Evolutionary conservation across 2,888 invertebrate species (phyloP).

Genomic region (Autographa gamma): DNA sequence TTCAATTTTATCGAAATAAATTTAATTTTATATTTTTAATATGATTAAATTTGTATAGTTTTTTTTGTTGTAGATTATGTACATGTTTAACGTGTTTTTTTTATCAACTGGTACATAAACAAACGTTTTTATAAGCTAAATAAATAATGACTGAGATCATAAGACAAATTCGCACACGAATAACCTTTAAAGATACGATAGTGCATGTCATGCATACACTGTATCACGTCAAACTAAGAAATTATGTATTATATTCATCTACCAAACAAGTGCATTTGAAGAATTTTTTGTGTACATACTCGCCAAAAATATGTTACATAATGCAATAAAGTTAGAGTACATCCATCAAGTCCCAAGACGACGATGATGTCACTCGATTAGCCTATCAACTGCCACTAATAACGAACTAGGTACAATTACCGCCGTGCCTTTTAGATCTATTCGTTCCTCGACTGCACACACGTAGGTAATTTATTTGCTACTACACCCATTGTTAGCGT

Average conservation of each 20-base stretch:
- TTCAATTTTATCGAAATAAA: too few species aligned
- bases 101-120: too few species aligned
- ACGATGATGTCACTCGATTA: conserved; percentile 56
- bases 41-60: not conserved
- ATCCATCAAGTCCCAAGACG: conserved; percentile 22
- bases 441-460: conserved; percentile 35
- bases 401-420: conserved; percentile 47
- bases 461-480: conserved; percentile 22
- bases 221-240: too few species aligned
- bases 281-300: not conserved
- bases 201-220: too few species aligned
- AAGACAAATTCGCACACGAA: too few species aligned
- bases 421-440: conserved; percentile 19
- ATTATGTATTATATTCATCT: too few species aligned
- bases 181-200: too few species aligned
- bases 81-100: too few species aligned
- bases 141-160: too few species aligned
- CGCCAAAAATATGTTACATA: not conserved
- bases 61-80: not conserved
- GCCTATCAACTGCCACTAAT: conserved; percentile 34
- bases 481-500: conserved; percentile 21
- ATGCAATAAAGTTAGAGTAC: not conserved
- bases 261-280: not conserved
- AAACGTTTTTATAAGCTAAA: too few species aligned
- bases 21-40: not conserved